Conservation (phyloP, 1,140 invertebrate species). For the Lanistes nyassanus region DNA sequence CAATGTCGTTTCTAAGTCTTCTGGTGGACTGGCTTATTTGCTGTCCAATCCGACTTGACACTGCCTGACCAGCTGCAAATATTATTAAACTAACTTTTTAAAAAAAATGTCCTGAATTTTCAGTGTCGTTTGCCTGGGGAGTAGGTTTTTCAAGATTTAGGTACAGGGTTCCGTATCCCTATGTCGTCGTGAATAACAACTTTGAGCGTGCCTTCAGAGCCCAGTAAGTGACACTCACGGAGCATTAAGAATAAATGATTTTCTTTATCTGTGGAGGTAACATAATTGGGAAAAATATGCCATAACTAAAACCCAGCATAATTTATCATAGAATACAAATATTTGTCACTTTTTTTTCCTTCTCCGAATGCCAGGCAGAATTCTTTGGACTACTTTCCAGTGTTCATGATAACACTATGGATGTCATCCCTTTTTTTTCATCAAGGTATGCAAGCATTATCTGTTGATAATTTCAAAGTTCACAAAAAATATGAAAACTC, state of each 20-base stretch:
- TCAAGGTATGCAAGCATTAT: constrained; percentile 34
- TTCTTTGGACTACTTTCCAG: constrained; percentile 38
- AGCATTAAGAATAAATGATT: not conserved
- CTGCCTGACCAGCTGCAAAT: too few relatives aligned
- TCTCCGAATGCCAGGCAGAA: constrained; percentile 32
- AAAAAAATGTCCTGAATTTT: not conserved
- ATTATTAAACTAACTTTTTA: not conserved
- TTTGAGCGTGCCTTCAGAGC: constrained; percentile 38
- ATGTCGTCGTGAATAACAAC: constrained; percentile 28
- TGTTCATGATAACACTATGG: constrained; percentile 36
- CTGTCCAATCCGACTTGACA: too few relatives aligned
- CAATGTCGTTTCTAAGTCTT: too few relatives aligned
- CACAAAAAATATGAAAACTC: too few relatives aligned
- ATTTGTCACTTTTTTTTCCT: not conserved
- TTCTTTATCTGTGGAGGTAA: not conserved
- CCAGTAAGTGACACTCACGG: constrained; percentile 35
- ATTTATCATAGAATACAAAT: constrained; percentile 18
- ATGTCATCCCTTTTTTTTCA: constrained; percentile 35
- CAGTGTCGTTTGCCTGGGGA: constrained; percentile 30
- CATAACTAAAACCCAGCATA: not conserved
- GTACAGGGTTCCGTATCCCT: constrained; percentile 35
- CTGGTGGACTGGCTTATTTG: too few relatives aligned
- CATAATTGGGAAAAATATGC: not conserved
- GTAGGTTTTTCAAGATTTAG: constrained; percentile 30
- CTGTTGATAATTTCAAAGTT: too few relatives aligned